Conservation (phyloP, 1,140 invertebrate genomes). For the Gyrodactylus bullatarudis region DNA sequence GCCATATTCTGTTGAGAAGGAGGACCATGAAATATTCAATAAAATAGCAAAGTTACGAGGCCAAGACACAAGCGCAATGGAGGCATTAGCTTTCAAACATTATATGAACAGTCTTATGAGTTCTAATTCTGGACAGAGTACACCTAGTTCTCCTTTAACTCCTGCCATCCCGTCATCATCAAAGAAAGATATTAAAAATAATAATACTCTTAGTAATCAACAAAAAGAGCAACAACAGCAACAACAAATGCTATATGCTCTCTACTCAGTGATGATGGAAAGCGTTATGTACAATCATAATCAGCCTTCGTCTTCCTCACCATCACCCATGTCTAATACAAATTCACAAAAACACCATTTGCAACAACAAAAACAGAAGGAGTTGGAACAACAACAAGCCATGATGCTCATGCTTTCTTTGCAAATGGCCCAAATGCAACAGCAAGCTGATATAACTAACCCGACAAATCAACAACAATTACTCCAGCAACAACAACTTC, state of each 20-base stretch:
- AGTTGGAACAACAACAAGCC: background rate
- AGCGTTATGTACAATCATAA: background rate
- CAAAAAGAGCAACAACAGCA: background rate
- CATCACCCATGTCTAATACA: background rate
- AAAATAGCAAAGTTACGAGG: background rate
- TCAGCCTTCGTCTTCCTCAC: background rate
- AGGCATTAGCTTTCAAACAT: background rate
- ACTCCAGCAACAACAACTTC: background rate
- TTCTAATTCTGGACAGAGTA: background rate
- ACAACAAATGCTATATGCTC: background rate
- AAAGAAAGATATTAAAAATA: background rate
- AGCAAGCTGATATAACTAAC: background rate
- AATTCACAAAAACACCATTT: too few species aligned
- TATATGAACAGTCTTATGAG: constrained; percentile 3
- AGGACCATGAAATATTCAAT: constrained; percentile 3
- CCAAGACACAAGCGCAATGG: background rate
- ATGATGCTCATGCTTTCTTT: background rate
- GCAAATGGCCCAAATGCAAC: background rate
- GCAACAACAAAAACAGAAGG: background rate
- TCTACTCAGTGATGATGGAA: background rate
- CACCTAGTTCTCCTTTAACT: too few species aligned
- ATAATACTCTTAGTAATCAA: background rate
- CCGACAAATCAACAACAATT: background rate
- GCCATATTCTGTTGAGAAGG: constrained; percentile 6
- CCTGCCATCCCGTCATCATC: too few species aligned